Evolutionary conservation across 2,113 vertebrate genomes (phyloP), one percentile per base, ranked within the genome.

Genomic region (Bubo scandiacus): DNA sequence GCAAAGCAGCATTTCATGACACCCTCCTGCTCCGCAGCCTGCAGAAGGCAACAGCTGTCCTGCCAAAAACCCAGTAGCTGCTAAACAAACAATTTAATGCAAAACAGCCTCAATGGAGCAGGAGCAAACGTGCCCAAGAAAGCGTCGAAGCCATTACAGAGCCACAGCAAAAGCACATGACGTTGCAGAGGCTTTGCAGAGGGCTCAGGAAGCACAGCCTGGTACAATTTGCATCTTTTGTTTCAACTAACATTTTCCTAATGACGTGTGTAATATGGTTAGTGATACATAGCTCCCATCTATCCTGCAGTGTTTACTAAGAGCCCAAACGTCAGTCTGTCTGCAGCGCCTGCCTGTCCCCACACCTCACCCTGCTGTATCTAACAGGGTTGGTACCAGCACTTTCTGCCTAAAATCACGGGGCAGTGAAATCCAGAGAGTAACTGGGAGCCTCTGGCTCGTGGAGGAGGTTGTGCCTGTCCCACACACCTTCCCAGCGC

Each of bases 51-150:
- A 26, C 90, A 25, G 74, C 58, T 32, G 74, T 49, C 94, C 94
- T 96, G 92, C 92, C 93, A 92, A 94, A 96, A 29, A 6, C 55
- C 81, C 79, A 2, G 96, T 77, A 95, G 96, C 96, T 90, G 88
- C 94, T 92, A 82, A 95, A 95, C 93, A 96, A 97, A 96, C 93
- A 82, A 15, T 73, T 88, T 96, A 96, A 97, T 96, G 96, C 67
- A 15, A 94, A 97, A 26, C 94, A 96, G 93, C 81, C 85, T 42
- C 49, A 9, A 20, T 0, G 71, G 92, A 91, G 79, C 61, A 25
- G 93, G 90, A 90, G 96, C 42, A 66, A 96, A 94, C 62, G 85
- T 95, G 96, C 96, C 94, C 95, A 32, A 65, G 95, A 54, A 94
- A 72, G 90, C n/a, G 18, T 70, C 63, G 9, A 32, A 77, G 90